These are phyloP conservation scores for Phaethon lepturus DNA, from an alignment of 2,113 vertebrate genomes.

Conservation along the genomic window DNA sequence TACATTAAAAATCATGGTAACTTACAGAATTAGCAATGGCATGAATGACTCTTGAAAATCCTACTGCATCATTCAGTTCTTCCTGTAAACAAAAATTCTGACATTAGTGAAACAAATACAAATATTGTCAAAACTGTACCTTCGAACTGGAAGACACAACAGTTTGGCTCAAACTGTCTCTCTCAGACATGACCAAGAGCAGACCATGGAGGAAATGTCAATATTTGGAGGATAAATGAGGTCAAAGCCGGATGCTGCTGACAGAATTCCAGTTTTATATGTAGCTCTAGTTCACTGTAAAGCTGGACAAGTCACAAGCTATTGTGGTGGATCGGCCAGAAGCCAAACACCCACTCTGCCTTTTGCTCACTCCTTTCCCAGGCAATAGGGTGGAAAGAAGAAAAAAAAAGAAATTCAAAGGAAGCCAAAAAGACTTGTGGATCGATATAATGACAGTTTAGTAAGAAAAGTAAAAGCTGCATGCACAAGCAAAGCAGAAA, in stretches of 20 bases:
- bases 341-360: not conserved
- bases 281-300: not conserved
- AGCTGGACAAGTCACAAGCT: not conserved
- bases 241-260: not conserved
- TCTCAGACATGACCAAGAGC: not conserved
- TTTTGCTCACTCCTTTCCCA: not conserved
- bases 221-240: not conserved
- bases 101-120: not conserved
- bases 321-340: not conserved
- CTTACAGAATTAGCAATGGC: slow-evolving; percentile 95
- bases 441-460: not conserved
- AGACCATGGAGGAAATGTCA: not conserved
- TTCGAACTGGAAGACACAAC: not conserved
- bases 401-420: not conserved
- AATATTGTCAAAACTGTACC: not conserved
- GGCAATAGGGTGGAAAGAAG: not conserved
- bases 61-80: slow-evolving; percentile 93
- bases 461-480: not conserved
- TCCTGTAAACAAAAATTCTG: slow-evolving; percentile 78
- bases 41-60: slow-evolving; percentile 94
- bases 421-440: not conserved
- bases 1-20: slow-evolving; percentile 12
- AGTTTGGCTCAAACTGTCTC: not conserved
- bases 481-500: not conserved
- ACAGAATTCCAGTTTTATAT: not conserved